phyloP scores from a whole-genome alignment of 2,113 vertebrate genomes.

The Sinocyclocheilus maitianheensis region DNA sequence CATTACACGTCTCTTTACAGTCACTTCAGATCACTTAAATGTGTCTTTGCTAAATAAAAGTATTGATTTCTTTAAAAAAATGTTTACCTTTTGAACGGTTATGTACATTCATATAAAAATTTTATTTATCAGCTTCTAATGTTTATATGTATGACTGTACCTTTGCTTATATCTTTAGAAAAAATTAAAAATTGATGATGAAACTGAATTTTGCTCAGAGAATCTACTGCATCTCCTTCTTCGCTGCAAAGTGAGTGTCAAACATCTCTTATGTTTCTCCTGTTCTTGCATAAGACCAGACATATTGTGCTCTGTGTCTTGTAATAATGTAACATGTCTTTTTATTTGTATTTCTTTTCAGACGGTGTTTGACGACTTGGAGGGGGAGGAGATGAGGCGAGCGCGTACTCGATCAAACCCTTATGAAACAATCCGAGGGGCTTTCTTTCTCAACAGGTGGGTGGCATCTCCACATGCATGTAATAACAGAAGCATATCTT shows the following conservation, averaged over 20 bases:
- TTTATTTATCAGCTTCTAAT: neutral
- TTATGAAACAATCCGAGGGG: constrained; percentile 95
- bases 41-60: neutral
- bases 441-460: constrained; percentile 96
- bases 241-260: constrained; percentile 86
- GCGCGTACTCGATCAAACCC: constrained; percentile 94
- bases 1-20: neutral
- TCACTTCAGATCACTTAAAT: neutral
- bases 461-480: neutral
- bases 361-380: constrained; percentile 91
- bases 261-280: no score
- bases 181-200: constrained; percentile 92
- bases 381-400: constrained; percentile 95
- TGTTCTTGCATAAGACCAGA: neutral
- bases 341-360: constrained; percentile 63
- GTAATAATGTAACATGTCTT: neutral
- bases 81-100: neutral
- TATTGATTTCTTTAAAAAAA: neutral
- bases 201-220: constrained; percentile 90
- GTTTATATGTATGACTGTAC: neutral
- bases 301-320: neutral
- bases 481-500: neutral
- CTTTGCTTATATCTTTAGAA: constrained; percentile 71
- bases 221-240: constrained; percentile 85
- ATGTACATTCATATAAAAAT: neutral